Conservation (phyloP, 2,888 invertebrate species). For the Sesia bembeciformis region DNA sequence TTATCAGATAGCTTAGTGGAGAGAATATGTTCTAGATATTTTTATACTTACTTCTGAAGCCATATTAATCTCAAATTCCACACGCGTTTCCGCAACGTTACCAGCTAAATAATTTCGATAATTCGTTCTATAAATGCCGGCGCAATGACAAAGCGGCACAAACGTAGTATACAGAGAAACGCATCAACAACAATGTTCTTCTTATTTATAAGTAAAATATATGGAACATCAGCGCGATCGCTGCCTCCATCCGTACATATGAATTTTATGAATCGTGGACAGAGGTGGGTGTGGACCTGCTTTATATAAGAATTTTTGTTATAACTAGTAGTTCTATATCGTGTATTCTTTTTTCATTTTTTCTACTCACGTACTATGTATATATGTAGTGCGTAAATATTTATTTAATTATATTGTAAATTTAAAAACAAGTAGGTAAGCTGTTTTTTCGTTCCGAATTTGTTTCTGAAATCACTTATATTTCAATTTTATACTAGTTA, state of each 20-base stretch:
- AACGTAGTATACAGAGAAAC: slow-evolving; percentile 10
- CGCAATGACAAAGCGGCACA: slow-evolving; percentile 27
- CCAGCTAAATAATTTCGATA: not conserved
- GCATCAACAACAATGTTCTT: slow-evolving; percentile 38
- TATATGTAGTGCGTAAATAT: not conserved
- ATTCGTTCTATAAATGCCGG: slow-evolving; percentile 3
- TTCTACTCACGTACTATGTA: not conserved
- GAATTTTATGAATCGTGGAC: slow-evolving; percentile 61
- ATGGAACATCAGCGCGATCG: slow-evolving; percentile 46
- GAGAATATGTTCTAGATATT: too few species aligned
- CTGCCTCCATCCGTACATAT: slow-evolving; percentile 61
- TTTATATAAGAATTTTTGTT: too few species aligned
- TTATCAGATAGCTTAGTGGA: too few species aligned
- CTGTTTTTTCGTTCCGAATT: too few species aligned
- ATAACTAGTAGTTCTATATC: too few species aligned
- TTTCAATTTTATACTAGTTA: too few species aligned
- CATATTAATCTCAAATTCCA: too few species aligned
- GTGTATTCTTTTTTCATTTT: not conserved
- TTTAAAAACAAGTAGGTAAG: too few species aligned
- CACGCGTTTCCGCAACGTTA: too few species aligned
- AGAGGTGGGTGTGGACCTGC: slow-evolving; percentile 26
- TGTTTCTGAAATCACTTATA: too few species aligned
- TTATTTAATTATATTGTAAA: too few species aligned
- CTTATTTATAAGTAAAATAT: slow-evolving; percentile 59
- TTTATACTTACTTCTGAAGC: too few species aligned